A percentile compares a stretch with the other conserved stretches of the same genome.
Conservation (phyloP, 2,797 vertebrate species). For the Allobates femoralis region DNA sequence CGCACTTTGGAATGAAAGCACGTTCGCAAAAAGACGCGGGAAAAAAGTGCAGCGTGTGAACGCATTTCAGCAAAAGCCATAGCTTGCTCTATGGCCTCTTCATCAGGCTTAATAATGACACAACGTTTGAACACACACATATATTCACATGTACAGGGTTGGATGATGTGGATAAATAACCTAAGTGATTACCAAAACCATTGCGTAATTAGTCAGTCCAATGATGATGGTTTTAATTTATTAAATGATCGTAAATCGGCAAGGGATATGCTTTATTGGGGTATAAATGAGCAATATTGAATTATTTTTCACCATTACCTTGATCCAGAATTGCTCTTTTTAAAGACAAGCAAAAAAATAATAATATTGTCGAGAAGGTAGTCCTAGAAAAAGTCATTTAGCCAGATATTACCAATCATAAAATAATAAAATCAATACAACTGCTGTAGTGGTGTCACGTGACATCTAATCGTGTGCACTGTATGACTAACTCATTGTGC, state of each 20-base stretch:
- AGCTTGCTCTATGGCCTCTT: too few relatives aligned
- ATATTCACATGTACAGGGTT: too few relatives aligned
- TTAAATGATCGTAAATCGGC: neutral
- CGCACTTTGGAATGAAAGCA: too few relatives aligned
- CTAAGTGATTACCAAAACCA: too few relatives aligned
- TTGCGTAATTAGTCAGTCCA: neutral
- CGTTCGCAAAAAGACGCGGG: too few relatives aligned
- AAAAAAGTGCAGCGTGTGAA: too few relatives aligned
- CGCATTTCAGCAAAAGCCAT: too few relatives aligned
- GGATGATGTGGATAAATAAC: too few relatives aligned
- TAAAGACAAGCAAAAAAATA: neutral
- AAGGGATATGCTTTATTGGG: neutral
- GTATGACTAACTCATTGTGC: neutral
- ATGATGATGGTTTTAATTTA: neutral
- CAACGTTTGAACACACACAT: too few relatives aligned
- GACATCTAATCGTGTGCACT: neutral
- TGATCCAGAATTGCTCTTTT: too few relatives aligned
- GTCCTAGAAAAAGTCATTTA: neutral
- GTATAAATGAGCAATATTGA: neutral
- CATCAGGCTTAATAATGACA: too few relatives aligned
- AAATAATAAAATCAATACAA: conserved; percentile 1
- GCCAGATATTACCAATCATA: neutral
- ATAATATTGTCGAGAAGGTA: neutral
- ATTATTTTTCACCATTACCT: neutral
- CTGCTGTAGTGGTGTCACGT: neutral